phyloP scores from a whole-genome alignment of 2,797 vertebrate genomes.

The Moxostoma hubbsi region DNA sequence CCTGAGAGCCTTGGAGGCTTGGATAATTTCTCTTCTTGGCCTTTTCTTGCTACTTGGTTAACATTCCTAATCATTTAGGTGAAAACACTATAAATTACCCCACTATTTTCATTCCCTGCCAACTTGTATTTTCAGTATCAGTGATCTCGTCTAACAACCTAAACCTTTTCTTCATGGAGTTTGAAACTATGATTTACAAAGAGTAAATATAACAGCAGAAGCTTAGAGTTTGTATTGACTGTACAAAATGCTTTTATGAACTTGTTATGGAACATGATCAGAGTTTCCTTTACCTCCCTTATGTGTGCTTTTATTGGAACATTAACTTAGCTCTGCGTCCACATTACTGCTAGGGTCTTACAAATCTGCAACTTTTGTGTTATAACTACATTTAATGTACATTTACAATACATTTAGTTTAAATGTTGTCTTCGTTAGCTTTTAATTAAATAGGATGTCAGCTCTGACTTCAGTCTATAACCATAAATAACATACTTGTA shows the following conservation, averaged over 20 bases:
- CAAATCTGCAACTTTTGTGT: slow-evolving; percentile 2
- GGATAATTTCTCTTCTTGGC: background rate
- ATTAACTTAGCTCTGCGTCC: slow-evolving; percentile 60
- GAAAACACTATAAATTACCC: background rate
- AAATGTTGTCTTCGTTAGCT: too few relatives aligned
- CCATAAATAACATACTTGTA: too few relatives aligned
- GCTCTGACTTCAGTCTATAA: too few relatives aligned
- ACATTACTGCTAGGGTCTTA: slow-evolving; percentile 29
- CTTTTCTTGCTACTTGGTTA: background rate
- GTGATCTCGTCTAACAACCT: background rate
- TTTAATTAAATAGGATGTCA: too few relatives aligned
- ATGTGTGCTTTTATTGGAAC: slow-evolving; percentile 14
- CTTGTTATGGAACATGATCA: slow-evolving; percentile 33
- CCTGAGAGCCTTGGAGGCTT: background rate
- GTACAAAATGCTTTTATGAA: slow-evolving; percentile 19
- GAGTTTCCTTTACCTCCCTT: slow-evolving; percentile 2
- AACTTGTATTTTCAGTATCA: slow-evolving; percentile 5
- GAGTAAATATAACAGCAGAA: background rate
- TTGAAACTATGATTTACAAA: background rate
- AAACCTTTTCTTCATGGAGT: background rate
- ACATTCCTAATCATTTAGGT: background rate
- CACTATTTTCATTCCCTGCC: background rate
- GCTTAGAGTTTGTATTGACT: slow-evolving; percentile 3
- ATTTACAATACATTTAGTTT: too few relatives aligned
- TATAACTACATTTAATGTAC: background rate